These are phyloP conservation scores for Lamproptera curius DNA, from an alignment of 2,888 invertebrate genomes.

Conservation along the genomic window DNA sequence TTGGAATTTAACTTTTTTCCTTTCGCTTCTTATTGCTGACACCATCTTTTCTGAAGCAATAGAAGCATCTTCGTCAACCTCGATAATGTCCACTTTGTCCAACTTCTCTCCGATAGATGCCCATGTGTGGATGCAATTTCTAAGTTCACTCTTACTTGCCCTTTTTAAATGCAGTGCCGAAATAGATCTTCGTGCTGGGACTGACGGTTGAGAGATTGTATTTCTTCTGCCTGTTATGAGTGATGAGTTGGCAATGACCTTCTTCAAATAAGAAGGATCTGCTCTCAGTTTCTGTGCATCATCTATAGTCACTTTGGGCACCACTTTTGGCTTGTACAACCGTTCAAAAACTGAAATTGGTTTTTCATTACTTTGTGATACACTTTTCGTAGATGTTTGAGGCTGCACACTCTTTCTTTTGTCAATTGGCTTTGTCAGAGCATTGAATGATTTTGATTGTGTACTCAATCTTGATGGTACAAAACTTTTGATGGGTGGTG, in stretches of 20 bases:
- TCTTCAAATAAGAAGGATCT: slow-evolving; percentile 48
- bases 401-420: slow-evolving; percentile 37
- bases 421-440: slow-evolving; percentile 22
- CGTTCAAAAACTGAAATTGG: slow-evolving; percentile 60
- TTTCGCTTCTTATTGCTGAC: slow-evolving; percentile 62
- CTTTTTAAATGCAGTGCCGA: slow-evolving; percentile 70
- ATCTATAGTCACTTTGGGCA: slow-evolving; percentile 31
- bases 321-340: slow-evolving; percentile 54
- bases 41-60: slow-evolving; percentile 44
- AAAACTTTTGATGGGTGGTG: background rate
- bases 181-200: slow-evolving; percentile 57
- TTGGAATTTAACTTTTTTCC: slow-evolving; percentile 61
- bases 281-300: slow-evolving; percentile 42
- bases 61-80: slow-evolving; percentile 50
- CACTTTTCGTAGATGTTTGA: slow-evolving; percentile 22
- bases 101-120: slow-evolving; percentile 62
- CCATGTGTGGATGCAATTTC: slow-evolving; percentile 63
- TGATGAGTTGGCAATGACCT: slow-evolving; percentile 41
- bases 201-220: slow-evolving; percentile 38
- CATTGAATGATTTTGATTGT: slow-evolving; percentile 2
- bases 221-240: slow-evolving; percentile 46
- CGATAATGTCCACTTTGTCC: slow-evolving; percentile 43
- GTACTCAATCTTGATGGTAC: slow-evolving; percentile 2
- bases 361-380: slow-evolving; percentile 19
- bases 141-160: slow-evolving; percentile 48